Percentiles rank a stretch among this genome's conserved stretches.
Conservation (phyloP, 2,888 invertebrate species). For the Eupithecia inturbata region DNA sequence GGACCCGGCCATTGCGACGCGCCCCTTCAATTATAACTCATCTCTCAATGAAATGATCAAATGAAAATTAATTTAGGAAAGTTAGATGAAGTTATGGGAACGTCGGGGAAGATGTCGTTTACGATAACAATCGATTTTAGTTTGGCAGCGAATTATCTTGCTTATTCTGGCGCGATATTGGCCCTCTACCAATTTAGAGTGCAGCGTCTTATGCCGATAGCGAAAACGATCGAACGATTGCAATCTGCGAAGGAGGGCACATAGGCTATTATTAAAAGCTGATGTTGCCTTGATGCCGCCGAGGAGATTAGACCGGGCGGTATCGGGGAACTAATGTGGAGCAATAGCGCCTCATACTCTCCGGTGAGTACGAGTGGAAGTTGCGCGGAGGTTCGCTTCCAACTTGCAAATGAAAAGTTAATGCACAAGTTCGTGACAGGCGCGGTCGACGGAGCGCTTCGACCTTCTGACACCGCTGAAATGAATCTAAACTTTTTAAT, state of each 20-base stretch:
- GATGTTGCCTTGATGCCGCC: constrained; percentile 30
- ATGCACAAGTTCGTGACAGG: constrained; percentile 74
- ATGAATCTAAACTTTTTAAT: constrained; percentile 75
- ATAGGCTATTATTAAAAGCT: constrained; percentile 30
- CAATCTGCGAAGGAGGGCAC: constrained; percentile 32
- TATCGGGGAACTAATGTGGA: constrained; percentile 28
- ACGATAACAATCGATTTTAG: constrained; percentile 54
- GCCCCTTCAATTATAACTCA: constrained; percentile 79
- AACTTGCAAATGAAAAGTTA: constrained; percentile 81
- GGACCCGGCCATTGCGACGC: constrained; percentile 68
- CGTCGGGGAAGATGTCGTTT: constrained; percentile 55
- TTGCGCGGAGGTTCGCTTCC: constrained; percentile 64
- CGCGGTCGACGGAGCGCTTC: constrained; percentile 61
- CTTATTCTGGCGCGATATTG: constrained; percentile 35
- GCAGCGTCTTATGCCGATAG: constrained; percentile 26
- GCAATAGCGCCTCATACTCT: constrained; percentile 48
- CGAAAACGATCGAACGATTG: constrained; percentile 28
- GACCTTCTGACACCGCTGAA: constrained; percentile 62
- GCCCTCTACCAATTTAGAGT: constrained; percentile 34
- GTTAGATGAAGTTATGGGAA: constrained; percentile 75
- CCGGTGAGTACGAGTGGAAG: constrained; percentile 63
- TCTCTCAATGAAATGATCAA: constrained; percentile 77
- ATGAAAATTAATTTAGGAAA: constrained; percentile 79
- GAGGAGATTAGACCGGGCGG: constrained; percentile 26
- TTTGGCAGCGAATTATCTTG: constrained; percentile 35